phyloP scores from a whole-genome alignment of 2,888 invertebrate species.

The Piscicola geometra region DNA sequence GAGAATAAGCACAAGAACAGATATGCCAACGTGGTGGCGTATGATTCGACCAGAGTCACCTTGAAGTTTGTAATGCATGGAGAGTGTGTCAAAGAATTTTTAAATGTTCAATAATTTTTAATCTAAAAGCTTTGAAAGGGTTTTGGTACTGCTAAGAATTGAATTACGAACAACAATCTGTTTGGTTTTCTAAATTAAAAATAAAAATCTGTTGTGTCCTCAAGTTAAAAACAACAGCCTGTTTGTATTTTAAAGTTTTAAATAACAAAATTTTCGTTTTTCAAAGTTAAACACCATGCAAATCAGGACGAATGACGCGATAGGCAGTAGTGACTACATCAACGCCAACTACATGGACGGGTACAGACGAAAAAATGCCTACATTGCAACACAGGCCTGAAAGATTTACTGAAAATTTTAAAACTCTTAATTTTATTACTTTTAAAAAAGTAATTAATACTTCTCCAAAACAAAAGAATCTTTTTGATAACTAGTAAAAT shows the following conservation, averaged over 20 bases:
- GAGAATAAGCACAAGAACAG: constrained; percentile 96
- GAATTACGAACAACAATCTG: background rate
- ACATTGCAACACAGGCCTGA: constrained; percentile 80
- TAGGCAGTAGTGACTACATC: constrained; percentile 91
- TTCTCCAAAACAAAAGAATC: no score
- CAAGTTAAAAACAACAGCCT: no score
- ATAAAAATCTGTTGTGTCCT: background rate
- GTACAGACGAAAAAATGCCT: constrained; percentile 94
- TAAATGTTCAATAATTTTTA: no score
- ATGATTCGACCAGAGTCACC: constrained; percentile 74
- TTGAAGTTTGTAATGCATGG: constrained; percentile 3
- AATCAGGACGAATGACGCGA: constrained; percentile 68
- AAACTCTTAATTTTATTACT: no score
- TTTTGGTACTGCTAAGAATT: no score
- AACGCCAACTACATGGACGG: constrained; percentile 99
- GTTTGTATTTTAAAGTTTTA: background rate
- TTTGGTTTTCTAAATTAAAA: background rate
- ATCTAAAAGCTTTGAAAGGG: no score
- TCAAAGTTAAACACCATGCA: no score
- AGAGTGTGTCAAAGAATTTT: no score
- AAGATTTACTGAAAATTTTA: no score
- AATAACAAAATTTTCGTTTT: no score
- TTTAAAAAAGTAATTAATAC: background rate
- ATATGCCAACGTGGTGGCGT: constrained; percentile 97
- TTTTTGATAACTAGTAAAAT: no score